Base-by-base conservation (phyloP, 1,140 invertebrate species). In the Drosophila truncata region DNA sequence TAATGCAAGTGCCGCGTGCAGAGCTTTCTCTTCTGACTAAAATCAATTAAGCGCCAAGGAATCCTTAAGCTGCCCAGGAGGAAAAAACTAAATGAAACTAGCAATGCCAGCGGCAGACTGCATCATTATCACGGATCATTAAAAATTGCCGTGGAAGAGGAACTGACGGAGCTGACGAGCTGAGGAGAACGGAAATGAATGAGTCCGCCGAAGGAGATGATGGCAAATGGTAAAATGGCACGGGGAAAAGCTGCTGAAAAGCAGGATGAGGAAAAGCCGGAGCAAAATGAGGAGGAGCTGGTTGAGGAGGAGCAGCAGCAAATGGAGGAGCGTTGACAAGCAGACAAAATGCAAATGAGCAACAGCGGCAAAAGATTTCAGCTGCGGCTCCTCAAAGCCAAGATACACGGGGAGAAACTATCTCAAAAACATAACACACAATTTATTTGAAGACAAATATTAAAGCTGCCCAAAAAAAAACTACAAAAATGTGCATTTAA, bases 71-170 rank as follows among this genome's bases (percentile, higher is more conserved):
- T 29, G 65, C 23, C 37, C 35, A 14, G 18, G 49, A 35, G 52
- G 31, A 35, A 49, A 76, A 55, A 71, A 77, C 65, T 70, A 83
- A 75, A 73, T 71, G 76, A 64, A 65, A 80, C 74, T 72, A 80
- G 69, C 39, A 47, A 31, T 72, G 81, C 74, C 79, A 80, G 63
- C 60, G 82, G 79, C 82, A 82, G 65, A 44, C 47, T 71, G 72
- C 80, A 70, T 91, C 86, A 91, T 91, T 91, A 91, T 91, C 79
- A 91, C 73, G 79, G 86, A 91, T 91, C 86, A 91, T 91, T 91
- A 91, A 91, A 86, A 87, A 73, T 77, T 87, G 66, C 82, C 75
- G 69, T 70, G 66, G 80, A 29, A 25, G 60, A 54, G 14, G 60
- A 54, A 47, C 9, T 31, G 31, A 31, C 10, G 31, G 31, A 33